Conservation (phyloP, 2,113 vertebrate species). For the Tylochromis polylepis region DNA sequence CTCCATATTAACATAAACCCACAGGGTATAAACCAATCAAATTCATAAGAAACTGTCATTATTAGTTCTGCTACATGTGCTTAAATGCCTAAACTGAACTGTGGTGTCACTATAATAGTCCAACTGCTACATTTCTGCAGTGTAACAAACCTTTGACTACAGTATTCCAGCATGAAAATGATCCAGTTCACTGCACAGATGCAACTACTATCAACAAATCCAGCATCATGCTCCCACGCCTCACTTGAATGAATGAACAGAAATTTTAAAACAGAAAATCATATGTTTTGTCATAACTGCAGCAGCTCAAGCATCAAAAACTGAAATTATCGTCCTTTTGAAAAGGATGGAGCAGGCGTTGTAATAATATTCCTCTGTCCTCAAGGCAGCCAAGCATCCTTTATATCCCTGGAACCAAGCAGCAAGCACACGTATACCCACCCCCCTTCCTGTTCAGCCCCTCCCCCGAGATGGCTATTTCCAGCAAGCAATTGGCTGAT, state of each 20-base stretch:
- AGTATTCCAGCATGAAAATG: not conserved
- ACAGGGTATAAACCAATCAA: not conserved
- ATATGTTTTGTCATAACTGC: not conserved
- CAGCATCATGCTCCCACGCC: not conserved
- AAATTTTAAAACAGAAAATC: not conserved
- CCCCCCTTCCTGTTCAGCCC: conserved; percentile 1
- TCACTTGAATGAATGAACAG: not conserved
- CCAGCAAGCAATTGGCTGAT: conserved; percentile 29
- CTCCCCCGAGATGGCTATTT: conserved; percentile 2
- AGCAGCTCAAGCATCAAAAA: not conserved
- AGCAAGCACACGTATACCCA: conserved; percentile 8
- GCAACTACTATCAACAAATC: not conserved
- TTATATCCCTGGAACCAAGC: conserved; percentile 47
- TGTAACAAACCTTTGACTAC: not conserved
- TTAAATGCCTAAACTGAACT: not conserved
- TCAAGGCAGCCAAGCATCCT: conserved; percentile 56
- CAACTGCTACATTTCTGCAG: not conserved
- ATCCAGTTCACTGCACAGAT: not conserved
- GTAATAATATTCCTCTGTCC: conserved; percentile 18
- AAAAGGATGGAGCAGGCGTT: not conserved
- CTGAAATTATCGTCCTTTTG: not conserved
- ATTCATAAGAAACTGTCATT: not conserved
- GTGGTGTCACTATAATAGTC: not conserved
- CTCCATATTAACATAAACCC: not conserved
- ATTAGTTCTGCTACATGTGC: not conserved